Base-by-base conservation (phyloP, 2,888 invertebrate genomes). In the Neria commutata region DNA sequence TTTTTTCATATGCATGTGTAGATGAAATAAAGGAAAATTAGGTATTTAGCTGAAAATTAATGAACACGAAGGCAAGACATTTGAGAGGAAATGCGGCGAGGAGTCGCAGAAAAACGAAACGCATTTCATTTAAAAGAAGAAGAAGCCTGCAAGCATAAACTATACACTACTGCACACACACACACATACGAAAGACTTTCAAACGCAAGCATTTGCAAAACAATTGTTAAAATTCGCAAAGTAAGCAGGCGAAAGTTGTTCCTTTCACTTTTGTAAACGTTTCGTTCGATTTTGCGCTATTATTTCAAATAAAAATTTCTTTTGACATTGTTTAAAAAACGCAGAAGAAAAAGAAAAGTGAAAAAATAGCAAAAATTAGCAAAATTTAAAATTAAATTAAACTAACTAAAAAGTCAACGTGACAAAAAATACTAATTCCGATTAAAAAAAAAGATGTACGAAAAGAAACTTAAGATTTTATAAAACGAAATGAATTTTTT, bases 291-390 rank as follows among this genome's bases (percentile, higher is more conserved):
- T n/a, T n/a, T n/a, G n/a, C n/a, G n/a, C n/a, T n/a, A n/a, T n/a
- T n/a, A n/a, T n/a, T n/a, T n/a, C n/a, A n/a, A n/a, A n/a, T n/a
- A n/a, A n/a, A n/a, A n/a, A n/a, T n/a, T 58, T 56, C 61, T 40
- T 60, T 58, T 56, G 50, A 58, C 60, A 63, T 61, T 58, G 58
- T 55, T 49, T 56, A 58, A 54, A 51, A n/a, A 29, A 21, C 47
- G 55, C 19, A 60, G 40, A 53, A 51, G 55, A 33, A 56, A 60
- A 60, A 65, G 66, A 68, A 64, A 69, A 72, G 71, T 75, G 74
- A 73, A 68, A 64, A 69, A 72, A 71, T 75, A 75, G 75, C 65
- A 65, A 76, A 76, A 75, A 75, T 75, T 77, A 75, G 77, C 77
- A 75, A 77, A 75, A 77, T 75, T 77, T 66, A 71, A 75, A 71